phyloP scores from a whole-genome alignment of 2,797 vertebrate species.

The Caiman crocodilus region DNA sequence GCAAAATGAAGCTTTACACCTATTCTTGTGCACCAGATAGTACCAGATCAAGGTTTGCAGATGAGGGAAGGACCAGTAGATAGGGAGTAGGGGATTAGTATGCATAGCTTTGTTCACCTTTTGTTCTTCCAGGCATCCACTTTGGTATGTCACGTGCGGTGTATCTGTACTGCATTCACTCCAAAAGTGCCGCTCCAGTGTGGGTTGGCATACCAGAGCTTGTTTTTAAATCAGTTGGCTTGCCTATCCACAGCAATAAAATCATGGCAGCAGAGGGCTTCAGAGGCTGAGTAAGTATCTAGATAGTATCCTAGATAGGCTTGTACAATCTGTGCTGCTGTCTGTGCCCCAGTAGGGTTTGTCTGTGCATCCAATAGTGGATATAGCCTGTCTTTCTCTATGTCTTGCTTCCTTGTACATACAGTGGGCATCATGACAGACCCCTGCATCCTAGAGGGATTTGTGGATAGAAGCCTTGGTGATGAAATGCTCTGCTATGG shows the following conservation, averaged over 20 bases:
- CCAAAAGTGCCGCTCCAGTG: too few relatives aligned
- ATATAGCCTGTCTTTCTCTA: not conserved
- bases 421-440: not conserved
- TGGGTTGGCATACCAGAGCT: too few relatives aligned
- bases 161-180: not conserved
- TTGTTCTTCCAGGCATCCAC: too few relatives aligned
- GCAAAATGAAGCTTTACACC: not conserved
- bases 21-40: not conserved
- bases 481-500: not conserved
- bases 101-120: not conserved
- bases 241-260: too few relatives aligned
- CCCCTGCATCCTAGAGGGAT: not conserved
- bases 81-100: not conserved
- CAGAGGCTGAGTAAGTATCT: too few relatives aligned
- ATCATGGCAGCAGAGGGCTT: too few relatives aligned
- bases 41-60: too few relatives aligned
- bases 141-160: not conserved
- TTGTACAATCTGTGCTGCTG: too few relatives aligned
- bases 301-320: too few relatives aligned
- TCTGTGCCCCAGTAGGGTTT: too few relatives aligned
- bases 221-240: too few relatives aligned
- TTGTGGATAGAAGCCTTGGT: not conserved
- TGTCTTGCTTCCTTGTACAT: not conserved
- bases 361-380: not conserved
- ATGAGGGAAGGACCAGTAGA: not conserved